Conservation (phyloP, 1,140 invertebrate genomes). For the Calliopsis andreniformis region DNA sequence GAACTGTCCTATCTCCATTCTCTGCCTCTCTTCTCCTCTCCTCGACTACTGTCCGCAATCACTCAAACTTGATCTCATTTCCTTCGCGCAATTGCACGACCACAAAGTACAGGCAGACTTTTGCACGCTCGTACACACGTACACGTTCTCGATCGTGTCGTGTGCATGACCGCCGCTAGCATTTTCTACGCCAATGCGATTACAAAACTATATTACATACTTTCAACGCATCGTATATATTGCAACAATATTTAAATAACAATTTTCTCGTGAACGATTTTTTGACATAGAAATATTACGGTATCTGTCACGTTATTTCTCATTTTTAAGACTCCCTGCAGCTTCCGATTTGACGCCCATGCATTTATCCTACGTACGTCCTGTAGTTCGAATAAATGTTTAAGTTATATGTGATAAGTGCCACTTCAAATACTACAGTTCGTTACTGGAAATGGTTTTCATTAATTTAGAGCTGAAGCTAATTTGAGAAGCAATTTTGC, state of each 20-base stretch:
- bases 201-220: background rate
- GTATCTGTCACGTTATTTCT: conserved; percentile 27
- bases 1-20: conserved; percentile 40
- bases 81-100: conserved; percentile 68
- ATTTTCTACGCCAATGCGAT: conserved; percentile 3
- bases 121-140: background rate
- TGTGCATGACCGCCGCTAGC: conserved; percentile 17
- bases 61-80: conserved; percentile 78
- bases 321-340: conserved; percentile 5
- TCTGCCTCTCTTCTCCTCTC: conserved; percentile 34
- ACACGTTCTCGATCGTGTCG: background rate
- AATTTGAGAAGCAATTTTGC: too few relatives aligned
- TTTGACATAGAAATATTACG: background rate
- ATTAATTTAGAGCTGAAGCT: too few relatives aligned
- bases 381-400: conserved; percentile 30
- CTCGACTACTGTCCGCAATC: conserved; percentile 60
- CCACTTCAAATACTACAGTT: too few relatives aligned
- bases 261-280: background rate
- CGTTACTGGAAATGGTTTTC: too few relatives aligned
- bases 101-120: conserved; percentile 23
- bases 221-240: background rate
- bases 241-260: background rate
- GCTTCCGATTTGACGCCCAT: conserved; percentile 36
- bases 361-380: conserved; percentile 43
- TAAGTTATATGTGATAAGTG: conserved; percentile 1